Evolutionary conservation across 2,888 invertebrate species (phyloP).

Genomic region (Polydrusus pterygomalis): DNA sequence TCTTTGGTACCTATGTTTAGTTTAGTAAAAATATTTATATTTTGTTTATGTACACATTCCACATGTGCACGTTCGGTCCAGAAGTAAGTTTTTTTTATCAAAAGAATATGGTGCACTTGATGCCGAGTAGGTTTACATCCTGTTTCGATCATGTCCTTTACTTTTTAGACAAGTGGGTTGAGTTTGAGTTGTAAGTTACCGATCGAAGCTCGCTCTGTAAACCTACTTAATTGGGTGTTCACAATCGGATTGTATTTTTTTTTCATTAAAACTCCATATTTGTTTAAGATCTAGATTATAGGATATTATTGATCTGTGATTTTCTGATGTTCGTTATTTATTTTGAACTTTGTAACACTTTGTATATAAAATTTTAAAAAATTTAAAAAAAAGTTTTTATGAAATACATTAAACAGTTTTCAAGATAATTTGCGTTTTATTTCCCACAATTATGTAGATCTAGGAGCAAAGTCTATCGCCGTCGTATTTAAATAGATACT

Average conservation of each 20-base stretch:
- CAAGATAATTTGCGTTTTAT: constrained; percentile 30
- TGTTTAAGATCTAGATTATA: constrained; percentile 13
- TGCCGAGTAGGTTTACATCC: neutral
- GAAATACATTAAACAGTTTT: constrained; percentile 26
- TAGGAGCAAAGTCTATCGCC: constrained; percentile 4
- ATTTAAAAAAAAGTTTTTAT: constrained; percentile 28
- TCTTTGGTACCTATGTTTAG: constrained; percentile 11
- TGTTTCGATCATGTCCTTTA: neutral
- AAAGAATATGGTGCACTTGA: too few species aligned
- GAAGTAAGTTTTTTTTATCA: too few species aligned
- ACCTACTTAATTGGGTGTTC: neutral
- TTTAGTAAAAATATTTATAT: neutral
- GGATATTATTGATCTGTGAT: constrained; percentile 52
- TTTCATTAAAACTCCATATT: neutral
- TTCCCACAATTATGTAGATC: neutral
- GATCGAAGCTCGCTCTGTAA: neutral
- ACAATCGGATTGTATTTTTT: neutral
- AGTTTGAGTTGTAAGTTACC: neutral
- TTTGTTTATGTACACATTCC: constrained; percentile 37
- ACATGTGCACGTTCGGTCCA: constrained; percentile 6
- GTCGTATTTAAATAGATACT: neutral
- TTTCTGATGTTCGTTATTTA: constrained; percentile 41
- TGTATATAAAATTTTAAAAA: constrained; percentile 42
- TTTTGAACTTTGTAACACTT: constrained; percentile 48
- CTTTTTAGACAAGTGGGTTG: neutral